Evolutionary conservation across 2,113 vertebrate genomes (phyloP).

Genomic region (Cebidichthys violaceus): DNA sequence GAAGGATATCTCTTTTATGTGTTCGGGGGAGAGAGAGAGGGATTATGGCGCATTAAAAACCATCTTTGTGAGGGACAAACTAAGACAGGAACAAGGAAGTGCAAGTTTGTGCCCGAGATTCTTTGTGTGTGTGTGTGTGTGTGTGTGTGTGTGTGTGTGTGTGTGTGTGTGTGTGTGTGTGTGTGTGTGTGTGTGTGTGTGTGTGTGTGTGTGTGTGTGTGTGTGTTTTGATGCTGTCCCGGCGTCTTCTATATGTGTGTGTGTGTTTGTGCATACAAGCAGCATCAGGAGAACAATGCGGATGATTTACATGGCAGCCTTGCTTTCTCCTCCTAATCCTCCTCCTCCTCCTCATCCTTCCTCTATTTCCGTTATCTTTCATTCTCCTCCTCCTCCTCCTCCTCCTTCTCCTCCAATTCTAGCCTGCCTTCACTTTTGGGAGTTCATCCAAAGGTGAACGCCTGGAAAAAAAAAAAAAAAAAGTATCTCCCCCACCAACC

Average conservation of each 20-base stretch:
- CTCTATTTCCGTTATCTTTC: slow-evolving; percentile 63
- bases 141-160: slow-evolving; percentile 42
- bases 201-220: too few species aligned
- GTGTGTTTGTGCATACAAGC: slow-evolving; percentile 39
- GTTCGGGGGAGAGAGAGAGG: slow-evolving; percentile 56
- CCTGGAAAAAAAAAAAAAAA: slow-evolving; percentile 58
- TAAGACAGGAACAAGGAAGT: slow-evolving; percentile 67
- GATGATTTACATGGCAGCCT: slow-evolving; percentile 67
- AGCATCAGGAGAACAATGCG: slow-evolving; percentile 71
- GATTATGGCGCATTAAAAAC: slow-evolving; percentile 76
- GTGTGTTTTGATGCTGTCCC: slow-evolving; percentile 30
- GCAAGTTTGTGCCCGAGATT: slow-evolving; percentile 37
- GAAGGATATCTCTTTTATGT: slow-evolving; percentile 77
- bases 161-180: slow-evolving; percentile 21
- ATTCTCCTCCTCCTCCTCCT: slow-evolving; percentile 41
- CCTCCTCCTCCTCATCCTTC: slow-evolving; percentile 63
- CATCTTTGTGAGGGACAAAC: slow-evolving; percentile 60
- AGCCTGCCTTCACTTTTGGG: slow-evolving; percentile 62
- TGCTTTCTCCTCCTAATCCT: slow-evolving; percentile 58
- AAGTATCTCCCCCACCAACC: slow-evolving; percentile 1
- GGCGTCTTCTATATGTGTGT: slow-evolving; percentile 21
- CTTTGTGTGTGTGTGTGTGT: slow-evolving; percentile 25
- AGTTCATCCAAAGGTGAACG: slow-evolving; percentile 81
- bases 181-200: slow-evolving; percentile 31
- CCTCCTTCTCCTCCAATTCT: slow-evolving; percentile 45